Conservation (phyloP, 2,888 invertebrate genomes). For the Hemaris fuciformis region DNA sequence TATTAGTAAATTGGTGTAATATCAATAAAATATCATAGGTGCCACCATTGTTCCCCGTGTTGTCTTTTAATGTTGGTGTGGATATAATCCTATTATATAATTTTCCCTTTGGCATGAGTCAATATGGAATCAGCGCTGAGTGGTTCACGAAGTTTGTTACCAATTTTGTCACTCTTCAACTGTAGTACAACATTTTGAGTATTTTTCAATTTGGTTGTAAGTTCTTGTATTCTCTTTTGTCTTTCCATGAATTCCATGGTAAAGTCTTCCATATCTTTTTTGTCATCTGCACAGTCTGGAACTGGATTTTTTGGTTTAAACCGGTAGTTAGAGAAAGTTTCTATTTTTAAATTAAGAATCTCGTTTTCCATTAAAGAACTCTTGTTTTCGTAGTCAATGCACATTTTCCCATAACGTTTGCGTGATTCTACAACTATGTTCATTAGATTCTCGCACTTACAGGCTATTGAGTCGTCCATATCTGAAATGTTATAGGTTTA, state of each 20-base stretch:
- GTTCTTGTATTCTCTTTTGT: conserved; percentile 43
- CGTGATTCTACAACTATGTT: conserved; percentile 69
- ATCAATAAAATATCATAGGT: too few species aligned
- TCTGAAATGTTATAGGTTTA: conserved; percentile 38
- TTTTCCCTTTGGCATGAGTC: conserved; percentile 47
- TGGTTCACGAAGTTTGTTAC: conserved; percentile 46
- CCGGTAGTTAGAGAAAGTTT: conserved; percentile 51
- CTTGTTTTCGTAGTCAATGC: conserved; percentile 62
- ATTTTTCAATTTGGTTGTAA: conserved; percentile 45
- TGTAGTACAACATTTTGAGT: conserved; percentile 55
- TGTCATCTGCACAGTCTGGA: conserved; percentile 37
- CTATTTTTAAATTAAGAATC: conserved; percentile 57
- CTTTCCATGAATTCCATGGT: conserved; percentile 43
- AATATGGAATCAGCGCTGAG: conserved; percentile 52
- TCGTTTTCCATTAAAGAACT: conserved; percentile 56
- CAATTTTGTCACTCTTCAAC: conserved; percentile 49
- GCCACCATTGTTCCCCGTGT: not conserved
- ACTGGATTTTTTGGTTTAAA: conserved; percentile 52
- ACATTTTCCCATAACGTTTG: conserved; percentile 66
- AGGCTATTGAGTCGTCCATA: conserved; percentile 44
- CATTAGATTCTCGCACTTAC: conserved; percentile 69
- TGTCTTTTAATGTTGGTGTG: not conserved
- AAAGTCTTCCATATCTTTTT: conserved; percentile 54
- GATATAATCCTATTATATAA: conserved; percentile 10
- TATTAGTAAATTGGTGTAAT: too few species aligned